Percentiles rank a stretch among this genome's conserved stretches.
phyloP scores from a whole-genome alignment of 2,888 invertebrate genomes.

The Archips crataeganus region DNA sequence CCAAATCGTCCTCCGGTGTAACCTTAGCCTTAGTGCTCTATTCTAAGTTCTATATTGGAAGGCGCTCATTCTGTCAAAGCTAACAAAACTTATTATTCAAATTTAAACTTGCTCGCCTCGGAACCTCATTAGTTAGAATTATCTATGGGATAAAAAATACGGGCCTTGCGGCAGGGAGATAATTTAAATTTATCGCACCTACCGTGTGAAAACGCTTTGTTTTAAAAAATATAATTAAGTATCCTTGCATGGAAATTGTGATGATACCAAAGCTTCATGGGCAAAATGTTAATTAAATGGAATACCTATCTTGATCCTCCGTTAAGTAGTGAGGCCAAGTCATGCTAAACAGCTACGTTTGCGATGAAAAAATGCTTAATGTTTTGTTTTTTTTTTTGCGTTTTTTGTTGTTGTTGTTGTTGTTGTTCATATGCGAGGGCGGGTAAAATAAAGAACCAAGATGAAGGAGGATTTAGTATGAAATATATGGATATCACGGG shows the following conservation, averaged over 20 bases:
- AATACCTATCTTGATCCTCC: too few species aligned
- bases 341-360: too few species aligned
- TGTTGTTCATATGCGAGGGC: too few species aligned
- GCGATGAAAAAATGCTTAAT: too few species aligned
- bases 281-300: background rate
- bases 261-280: background rate
- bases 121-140: conserved; percentile 33
- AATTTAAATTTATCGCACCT: conserved; percentile 35
- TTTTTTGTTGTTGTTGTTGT: too few species aligned
- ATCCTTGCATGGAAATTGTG: background rate
- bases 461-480: too few species aligned
- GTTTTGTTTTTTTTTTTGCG: too few species aligned
- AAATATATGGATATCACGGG: too few species aligned
- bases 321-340: too few species aligned
- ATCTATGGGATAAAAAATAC: conserved; percentile 31
- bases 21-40: background rate
- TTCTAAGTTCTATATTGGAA: conserved; percentile 1
- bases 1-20: background rate
- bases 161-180: conserved; percentile 20
- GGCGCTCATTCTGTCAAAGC: background rate
- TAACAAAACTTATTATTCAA: conserved; percentile 13
- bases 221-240: conserved; percentile 19
- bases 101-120: conserved; percentile 15
- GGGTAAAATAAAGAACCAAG: too few species aligned
- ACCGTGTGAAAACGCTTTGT: conserved; percentile 18